These are phyloP conservation scores for Antennarius maculatus DNA, from an alignment of 2,797 vertebrate genomes.

Conservation along the genomic window DNA sequence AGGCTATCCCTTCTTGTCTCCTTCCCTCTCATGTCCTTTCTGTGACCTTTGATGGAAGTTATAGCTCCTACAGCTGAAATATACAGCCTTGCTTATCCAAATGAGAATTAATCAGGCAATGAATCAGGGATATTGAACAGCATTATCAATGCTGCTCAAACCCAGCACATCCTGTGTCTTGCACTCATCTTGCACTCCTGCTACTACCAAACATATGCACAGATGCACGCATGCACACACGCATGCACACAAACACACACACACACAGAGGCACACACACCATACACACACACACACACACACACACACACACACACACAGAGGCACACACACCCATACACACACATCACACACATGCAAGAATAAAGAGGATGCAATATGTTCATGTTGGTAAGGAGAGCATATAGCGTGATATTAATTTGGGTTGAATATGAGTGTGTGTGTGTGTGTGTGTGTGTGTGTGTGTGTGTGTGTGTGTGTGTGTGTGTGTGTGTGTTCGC, in stretches of 20 bases:
- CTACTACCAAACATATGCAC: neutral
- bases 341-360: neutral
- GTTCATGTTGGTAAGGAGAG: constrained; percentile 12
- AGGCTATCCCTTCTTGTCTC: neutral
- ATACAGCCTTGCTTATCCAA: constrained; percentile 29
- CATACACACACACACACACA: neutral
- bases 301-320: too few relatives aligned
- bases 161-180: neutral
- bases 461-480: neutral
- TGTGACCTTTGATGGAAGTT: constrained; percentile 23
- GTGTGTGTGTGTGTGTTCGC: neutral
- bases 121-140: constrained; percentile 28
- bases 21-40: neutral
- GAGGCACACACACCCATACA: constrained; percentile 7
- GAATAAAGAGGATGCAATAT: neutral
- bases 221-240: neutral
- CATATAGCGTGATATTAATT: constrained; percentile 17
- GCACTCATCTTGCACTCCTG: neutral
- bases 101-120: constrained; percentile 35
- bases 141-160: constrained; percentile 49
- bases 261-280: neutral
- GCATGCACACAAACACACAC: neutral
- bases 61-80: constrained; percentile 22
- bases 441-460: neutral
- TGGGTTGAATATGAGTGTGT: neutral